Base-by-base conservation (phyloP, 2,888 invertebrate species). In the Melieria omissa region DNA sequence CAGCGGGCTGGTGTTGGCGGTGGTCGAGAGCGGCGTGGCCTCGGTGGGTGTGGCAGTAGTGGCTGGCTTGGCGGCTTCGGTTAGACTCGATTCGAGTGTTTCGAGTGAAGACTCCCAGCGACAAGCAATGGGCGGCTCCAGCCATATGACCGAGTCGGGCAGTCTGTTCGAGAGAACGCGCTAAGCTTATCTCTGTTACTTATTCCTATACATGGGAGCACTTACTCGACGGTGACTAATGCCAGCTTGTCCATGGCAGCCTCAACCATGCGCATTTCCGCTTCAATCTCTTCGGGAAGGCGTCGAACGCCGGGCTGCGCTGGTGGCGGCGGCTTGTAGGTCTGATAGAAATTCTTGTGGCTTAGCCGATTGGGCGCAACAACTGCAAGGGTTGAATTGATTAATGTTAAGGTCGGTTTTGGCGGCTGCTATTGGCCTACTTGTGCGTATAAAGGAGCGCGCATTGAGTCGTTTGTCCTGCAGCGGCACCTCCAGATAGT, bases 201-300 rank as follows among this genome's bases (percentile, higher is more conserved):
- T 29, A 29, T 29, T 29, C 29, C 3, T 29, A 29, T 3, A 29
- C 62, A 46, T 10, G 10, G 46, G 44, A 47, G 3, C 57, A 83
- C 90, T 88, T 82, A 93, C 94, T 92, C 91, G 16, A 95, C 89
- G 44, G 90, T 91, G 12, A 95, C 89, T 7, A 91, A 86, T 0
- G 92, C 91, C 29, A 95, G 88, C 76, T 92, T 92, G 79, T 94
- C 92, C 81, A 95, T 90, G 65, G 92, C 92, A 3, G 90, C 88
- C 78, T 95, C 94, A 42, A 92, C 89, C 77, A 89, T 90, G 81
- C 92, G 92, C 83, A 93, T 90, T 83, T 95, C 94, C 0, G 91
- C 91, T 80, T 95, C 95, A 42, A 95, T 92, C 81, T 94, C 93
- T 86, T 95, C 94, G 0, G 95, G 94, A 41, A 91, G 88, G 61